These are phyloP conservation scores for Dissostichus mawsoni DNA, from an alignment of 2,113 vertebrate species.

Conservation along the genomic window DNA sequence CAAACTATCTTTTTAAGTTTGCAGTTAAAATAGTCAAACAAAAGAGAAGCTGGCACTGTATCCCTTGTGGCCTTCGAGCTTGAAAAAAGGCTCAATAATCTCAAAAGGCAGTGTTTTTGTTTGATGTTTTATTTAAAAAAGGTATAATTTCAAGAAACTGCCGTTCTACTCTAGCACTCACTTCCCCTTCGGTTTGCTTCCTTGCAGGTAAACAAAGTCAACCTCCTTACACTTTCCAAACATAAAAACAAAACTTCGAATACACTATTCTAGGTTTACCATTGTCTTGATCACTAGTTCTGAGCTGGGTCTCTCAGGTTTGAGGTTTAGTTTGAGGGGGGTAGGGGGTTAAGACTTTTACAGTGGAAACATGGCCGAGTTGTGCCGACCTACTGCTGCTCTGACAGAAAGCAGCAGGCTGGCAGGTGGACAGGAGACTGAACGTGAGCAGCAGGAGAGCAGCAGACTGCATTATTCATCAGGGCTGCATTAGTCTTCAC, in stretches of 20 bases:
- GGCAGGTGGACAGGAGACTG: conserved; percentile 43
- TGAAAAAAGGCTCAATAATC: background rate
- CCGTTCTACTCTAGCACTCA: background rate
- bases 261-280: background rate
- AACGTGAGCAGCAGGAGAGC: conserved; percentile 61
- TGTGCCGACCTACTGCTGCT: conserved; percentile 63
- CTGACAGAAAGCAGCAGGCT: conserved; percentile 29
- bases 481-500: conserved; percentile 58
- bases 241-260: background rate
- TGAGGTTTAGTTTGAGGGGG: conserved; percentile 5
- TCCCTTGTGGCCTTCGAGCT: background rate
- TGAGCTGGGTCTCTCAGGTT: conserved; percentile 14
- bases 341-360: background rate
- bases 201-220: background rate
- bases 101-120: no score
- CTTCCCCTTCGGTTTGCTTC: background rate
- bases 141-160: background rate
- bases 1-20: background rate
- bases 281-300: background rate
- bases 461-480: conserved; percentile 81
- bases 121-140: background rate
- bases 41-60: background rate
- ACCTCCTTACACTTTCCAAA: background rate
- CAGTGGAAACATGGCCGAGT: conserved; percentile 34
- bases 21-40: background rate